Conservation (phyloP, 2,113 vertebrate species). For the Ancistrus triradiatus region DNA sequence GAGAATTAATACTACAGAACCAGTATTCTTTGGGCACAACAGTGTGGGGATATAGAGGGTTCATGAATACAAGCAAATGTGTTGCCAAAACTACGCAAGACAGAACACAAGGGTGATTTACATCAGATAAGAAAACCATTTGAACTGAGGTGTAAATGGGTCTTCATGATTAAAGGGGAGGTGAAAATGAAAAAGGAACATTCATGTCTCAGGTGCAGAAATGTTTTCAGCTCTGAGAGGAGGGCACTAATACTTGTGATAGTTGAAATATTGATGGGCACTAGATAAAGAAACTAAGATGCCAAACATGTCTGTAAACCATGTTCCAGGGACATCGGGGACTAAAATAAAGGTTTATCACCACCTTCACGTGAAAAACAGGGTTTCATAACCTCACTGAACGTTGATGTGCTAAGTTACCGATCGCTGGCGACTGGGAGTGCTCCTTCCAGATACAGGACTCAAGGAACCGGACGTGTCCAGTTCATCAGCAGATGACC, state of each 20-base stretch:
- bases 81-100: slow-evolving; percentile 58
- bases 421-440: slow-evolving; percentile 86
- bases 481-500: slow-evolving; percentile 92
- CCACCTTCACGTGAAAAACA: slow-evolving; percentile 27
- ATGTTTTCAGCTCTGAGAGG: no score
- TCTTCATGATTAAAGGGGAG: slow-evolving; percentile 55
- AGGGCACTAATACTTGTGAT: background rate
- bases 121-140: slow-evolving; percentile 60
- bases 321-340: slow-evolving; percentile 43
- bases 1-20: slow-evolving; percentile 63
- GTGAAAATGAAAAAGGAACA: slow-evolving; percentile 16
- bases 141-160: slow-evolving; percentile 59
- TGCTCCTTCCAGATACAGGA: slow-evolving; percentile 87
- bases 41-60: slow-evolving; percentile 69
- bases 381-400: slow-evolving; percentile 34
- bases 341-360: slow-evolving; percentile 29
- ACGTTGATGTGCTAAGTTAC: slow-evolving; percentile 68
- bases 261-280: slow-evolving; percentile 14
- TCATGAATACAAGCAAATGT: slow-evolving; percentile 68
- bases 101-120: slow-evolving; percentile 60
- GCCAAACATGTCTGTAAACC: slow-evolving; percentile 55
- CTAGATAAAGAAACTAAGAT: slow-evolving; percentile 52
- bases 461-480: slow-evolving; percentile 92
- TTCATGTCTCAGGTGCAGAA: no score
- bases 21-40: slow-evolving; percentile 79